Evolutionary conservation across 2,888 invertebrate genomes (phyloP).

Genomic region (Alloplasta piceator): DNA sequence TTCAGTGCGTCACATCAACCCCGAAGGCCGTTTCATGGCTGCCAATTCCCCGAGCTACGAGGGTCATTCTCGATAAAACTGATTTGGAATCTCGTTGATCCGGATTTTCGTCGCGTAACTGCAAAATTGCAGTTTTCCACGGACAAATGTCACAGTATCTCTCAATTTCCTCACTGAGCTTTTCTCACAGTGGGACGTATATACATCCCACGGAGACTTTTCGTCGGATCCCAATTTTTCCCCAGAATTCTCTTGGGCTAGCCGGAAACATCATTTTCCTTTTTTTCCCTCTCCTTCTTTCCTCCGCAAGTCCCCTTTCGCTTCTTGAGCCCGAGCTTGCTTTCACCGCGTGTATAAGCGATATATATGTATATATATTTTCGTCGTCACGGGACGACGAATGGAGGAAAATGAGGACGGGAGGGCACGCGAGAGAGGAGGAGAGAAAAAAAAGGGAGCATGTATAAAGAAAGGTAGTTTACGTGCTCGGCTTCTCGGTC

Average conservation of each 20-base stretch:
- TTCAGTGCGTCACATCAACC: too few species aligned
- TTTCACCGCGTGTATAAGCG: not conserved
- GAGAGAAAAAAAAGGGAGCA: conserved; percentile 5
- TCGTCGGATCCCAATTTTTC: conserved; percentile 26
- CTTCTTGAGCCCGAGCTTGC: not conserved
- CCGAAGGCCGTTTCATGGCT: not conserved
- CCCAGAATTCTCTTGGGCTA: conserved; percentile 5
- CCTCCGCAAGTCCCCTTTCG: not conserved
- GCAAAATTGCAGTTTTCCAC: conserved; percentile 25
- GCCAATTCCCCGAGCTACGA: not conserved
- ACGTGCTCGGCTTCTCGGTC: conserved; percentile 6
- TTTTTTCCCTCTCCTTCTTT: not conserved
- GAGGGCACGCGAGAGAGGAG: conserved; percentile 1
- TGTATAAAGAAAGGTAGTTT: conserved; percentile 14
- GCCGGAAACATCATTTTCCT: not conserved
- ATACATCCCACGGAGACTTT: conserved; percentile 1
- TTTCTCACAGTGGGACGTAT: too few species aligned
- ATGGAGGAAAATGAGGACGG: not conserved
- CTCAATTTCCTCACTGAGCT: too few species aligned
- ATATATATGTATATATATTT: not conserved
- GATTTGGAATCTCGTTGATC: not conserved
- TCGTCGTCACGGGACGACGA: not conserved
- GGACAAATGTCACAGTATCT: not conserved
- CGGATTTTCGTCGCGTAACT: not conserved
- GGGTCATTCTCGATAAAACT: not conserved